Evolutionary conservation across 1,140 invertebrate genomes (phyloP).

Genomic region (Macrosteles quadrilineatus): DNA sequence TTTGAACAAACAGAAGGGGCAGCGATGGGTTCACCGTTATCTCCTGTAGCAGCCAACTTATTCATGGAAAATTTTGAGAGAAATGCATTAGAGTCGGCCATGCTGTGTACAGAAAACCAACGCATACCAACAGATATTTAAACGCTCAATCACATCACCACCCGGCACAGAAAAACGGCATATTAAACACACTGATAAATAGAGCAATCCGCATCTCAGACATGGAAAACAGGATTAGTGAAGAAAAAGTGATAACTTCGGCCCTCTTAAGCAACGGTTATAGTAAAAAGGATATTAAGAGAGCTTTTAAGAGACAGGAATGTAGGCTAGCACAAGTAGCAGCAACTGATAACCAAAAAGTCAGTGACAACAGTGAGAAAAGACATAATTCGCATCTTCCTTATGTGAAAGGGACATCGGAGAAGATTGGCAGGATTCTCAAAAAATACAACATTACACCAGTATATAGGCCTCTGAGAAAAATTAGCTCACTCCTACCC

Average conservation of each 20-base stretch:
- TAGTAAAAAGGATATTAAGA: too few species aligned
- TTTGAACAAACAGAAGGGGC: constrained; percentile 32
- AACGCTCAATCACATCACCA: constrained; percentile 7
- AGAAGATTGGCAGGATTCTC: too few species aligned
- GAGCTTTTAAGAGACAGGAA: too few species aligned
- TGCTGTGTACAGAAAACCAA: background rate
- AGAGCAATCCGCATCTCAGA: too few species aligned
- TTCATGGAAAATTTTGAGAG: constrained; percentile 33
- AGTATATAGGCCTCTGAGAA: background rate
- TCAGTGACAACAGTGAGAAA: too few species aligned
- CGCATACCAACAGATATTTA: constrained; percentile 1
- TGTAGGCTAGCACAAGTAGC: too few species aligned
- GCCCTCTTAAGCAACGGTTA: too few species aligned
- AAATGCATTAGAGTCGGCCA: constrained; percentile 17
- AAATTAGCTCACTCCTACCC: background rate
- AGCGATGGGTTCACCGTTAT: constrained; percentile 35
- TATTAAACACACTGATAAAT: background rate
- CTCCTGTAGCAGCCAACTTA: constrained; percentile 32
- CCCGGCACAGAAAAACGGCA: background rate
- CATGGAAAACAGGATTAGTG: background rate
- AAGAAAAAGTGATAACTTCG: background rate
- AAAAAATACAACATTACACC: too few species aligned
- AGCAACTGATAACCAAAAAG: too few species aligned
- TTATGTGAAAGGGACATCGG: too few species aligned
- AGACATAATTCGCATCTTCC: too few species aligned